Conservation (phyloP, 2,888 invertebrate genomes). For the Lepidocyrtinus sp. region DNA sequence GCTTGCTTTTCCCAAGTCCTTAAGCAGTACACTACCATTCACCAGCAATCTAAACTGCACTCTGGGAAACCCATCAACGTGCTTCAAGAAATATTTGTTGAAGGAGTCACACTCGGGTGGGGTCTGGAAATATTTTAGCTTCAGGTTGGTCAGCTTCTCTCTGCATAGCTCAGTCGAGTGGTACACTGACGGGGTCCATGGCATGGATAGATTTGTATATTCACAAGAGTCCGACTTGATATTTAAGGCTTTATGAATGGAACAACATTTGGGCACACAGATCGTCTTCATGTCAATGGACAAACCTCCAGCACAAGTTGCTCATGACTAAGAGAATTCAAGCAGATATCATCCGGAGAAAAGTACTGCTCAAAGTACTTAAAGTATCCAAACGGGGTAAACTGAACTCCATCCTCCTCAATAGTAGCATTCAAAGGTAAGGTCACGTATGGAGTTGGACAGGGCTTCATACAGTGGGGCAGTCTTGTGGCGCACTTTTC, state of each 20-base stretch:
- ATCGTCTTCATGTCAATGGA: conserved; percentile 18
- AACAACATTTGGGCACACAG: conserved; percentile 61
- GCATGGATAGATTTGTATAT: background rate
- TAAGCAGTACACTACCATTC: conserved; percentile 51
- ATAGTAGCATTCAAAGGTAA: background rate
- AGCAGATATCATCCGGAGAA: conserved; percentile 40
- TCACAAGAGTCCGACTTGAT: conserved; percentile 33
- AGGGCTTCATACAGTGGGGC: conserved; percentile 33
- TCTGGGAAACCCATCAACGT: conserved; percentile 9
- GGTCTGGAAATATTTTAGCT: conserved; percentile 32
- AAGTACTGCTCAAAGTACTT: conserved; percentile 20
- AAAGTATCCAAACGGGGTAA: conserved; percentile 40
- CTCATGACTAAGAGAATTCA: background rate
- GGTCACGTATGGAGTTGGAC: background rate
- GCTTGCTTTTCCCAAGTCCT: conserved; percentile 32
- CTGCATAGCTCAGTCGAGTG: conserved; percentile 47
- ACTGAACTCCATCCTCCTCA: background rate
- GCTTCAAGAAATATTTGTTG: conserved; percentile 42
- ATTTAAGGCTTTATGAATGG: conserved; percentile 51
- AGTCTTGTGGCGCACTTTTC: conserved; percentile 39
- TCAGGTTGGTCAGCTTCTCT: conserved; percentile 44
- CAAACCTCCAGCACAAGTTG: conserved; percentile 20
- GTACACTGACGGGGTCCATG: conserved; percentile 56
- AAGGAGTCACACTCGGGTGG: conserved; percentile 9
- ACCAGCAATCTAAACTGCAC: conserved; percentile 47